phyloP scores from a whole-genome alignment of 37 sponge, comb jelly and placozoan species.

The Oscarella lobularis region DNA sequence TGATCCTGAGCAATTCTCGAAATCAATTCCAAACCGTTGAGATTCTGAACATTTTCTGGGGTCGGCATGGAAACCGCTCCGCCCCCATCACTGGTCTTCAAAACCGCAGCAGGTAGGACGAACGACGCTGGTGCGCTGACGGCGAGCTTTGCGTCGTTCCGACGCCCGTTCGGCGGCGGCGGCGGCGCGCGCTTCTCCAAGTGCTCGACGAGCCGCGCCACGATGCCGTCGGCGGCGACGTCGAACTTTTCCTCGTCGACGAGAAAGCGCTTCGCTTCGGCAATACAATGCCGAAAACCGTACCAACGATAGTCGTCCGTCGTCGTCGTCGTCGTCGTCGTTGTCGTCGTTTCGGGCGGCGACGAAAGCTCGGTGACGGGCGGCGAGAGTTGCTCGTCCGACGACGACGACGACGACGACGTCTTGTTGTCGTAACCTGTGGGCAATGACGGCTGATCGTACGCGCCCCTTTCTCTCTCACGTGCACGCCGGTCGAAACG shows the following conservation, averaged over 20 bases:
- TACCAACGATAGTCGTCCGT: not conserved
- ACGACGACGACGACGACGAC: too few species aligned
- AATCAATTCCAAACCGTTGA: not conserved
- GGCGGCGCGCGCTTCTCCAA: not conserved
- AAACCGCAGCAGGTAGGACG: not conserved
- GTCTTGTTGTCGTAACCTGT: too few species aligned
- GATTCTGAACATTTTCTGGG: not conserved
- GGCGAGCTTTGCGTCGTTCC: too few species aligned
- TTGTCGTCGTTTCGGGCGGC: too few species aligned
- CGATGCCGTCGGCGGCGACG: not conserved
- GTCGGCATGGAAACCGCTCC: not conserved
- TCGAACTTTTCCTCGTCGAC: not conserved
- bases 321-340: too few species aligned
- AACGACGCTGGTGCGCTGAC: not conserved
- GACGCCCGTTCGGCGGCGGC: too few species aligned
- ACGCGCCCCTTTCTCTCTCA: not conserved
- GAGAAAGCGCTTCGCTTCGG: slow-evolving; percentile 1
- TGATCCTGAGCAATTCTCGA: not conserved
- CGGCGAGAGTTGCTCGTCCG: not conserved
- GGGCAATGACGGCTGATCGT: not conserved
- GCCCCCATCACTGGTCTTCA: not conserved
- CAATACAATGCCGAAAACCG: not conserved
- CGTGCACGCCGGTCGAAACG: too few species aligned
- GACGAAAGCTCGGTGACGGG: not conserved
- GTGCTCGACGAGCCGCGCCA: not conserved